Evolutionary conservation across 2,797 vertebrate species (phyloP), one percentile per base, ranked within the genome.

Genomic region (Esox masquinongy): DNA sequence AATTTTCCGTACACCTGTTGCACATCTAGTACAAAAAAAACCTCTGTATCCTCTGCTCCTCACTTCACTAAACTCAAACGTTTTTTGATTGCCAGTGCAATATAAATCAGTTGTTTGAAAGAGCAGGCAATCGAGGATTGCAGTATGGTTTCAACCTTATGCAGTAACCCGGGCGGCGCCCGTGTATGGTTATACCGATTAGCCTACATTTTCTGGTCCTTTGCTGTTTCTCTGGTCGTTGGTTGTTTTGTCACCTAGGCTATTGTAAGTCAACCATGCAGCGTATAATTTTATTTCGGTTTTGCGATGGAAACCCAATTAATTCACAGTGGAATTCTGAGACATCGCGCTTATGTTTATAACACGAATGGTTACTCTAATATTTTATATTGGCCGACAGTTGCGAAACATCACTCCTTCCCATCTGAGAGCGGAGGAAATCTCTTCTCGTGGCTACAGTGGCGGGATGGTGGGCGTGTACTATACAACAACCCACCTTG

Each of bases 401-500:
- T 14, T 47, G 43, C 43, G 2, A 47, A 47, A 31, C 24, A 17
- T 34, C 39, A 14, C 7, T 51, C 29, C 59, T 51, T 56, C 24
- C 39, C 67, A n/a, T n/a, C 2, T 61, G 2, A 12, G 22, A 14
- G 56, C 72, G 17, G 72, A 39, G 17, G 68, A 56, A 24, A 51
- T n/a, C 39, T 66, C 75, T 53, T 22, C 49, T 75, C 26, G 43
- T n/a, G n/a, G 68, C 74, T 77, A 9, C 67, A 75, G 75, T 70
- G 80, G 26, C 53, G 63, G 75, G 50, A 77, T 71, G 70, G 85
- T 82, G 83, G 84, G 88, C 84, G 88, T 80, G 84, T 39, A 12
- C 83, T 84, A 85, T 80, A 78, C 77, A 74, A 81, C 84, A 81
- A 84, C 87, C 89, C 89, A 85, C 85, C 80, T 86, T 81, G 81